These are phyloP conservation scores for Epizoanthus scotinus DNA, from an alignment of 92 coral and sea anemone species.

Conservation along the genomic window DNA sequence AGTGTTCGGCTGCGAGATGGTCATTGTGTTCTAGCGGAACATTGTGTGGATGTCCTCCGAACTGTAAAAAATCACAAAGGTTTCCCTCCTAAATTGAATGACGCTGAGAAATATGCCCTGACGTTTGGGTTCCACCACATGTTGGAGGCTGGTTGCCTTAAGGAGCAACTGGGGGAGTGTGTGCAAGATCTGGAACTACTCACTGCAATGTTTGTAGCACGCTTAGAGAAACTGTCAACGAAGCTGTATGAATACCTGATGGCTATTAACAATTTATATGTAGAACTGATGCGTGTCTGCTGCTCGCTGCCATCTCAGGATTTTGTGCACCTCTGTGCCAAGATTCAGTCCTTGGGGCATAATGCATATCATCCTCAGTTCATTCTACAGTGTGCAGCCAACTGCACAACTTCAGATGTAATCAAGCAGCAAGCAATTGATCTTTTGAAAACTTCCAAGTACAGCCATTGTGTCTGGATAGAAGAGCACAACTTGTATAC, in stretches of 20 bases:
- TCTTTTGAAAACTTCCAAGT: neutral
- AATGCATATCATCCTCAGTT: too few relatives aligned
- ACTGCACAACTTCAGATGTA: too few relatives aligned
- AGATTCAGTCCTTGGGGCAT: too few relatives aligned
- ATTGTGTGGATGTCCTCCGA: neutral
- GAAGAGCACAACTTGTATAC: neutral
- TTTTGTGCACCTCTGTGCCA: too few relatives aligned
- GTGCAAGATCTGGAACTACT: too few relatives aligned
- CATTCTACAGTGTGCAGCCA: neutral
- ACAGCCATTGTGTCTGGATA: neutral
- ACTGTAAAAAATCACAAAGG: too few relatives aligned
- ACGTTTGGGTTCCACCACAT: too few relatives aligned
- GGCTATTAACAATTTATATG: neutral
- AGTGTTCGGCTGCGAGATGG: neutral
- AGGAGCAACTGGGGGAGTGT: too few relatives aligned
- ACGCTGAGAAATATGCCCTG: too few relatives aligned
- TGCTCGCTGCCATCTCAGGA: neutral
- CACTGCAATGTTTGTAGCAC: neutral
- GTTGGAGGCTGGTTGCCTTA: too few relatives aligned
- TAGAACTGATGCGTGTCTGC: neutral
- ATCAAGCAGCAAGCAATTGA: neutral
- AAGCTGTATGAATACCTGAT: neutral
- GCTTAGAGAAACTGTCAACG: neutral
- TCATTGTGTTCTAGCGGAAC: neutral
- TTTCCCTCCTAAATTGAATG: too few relatives aligned